Percentiles rank a stretch among this genome's conserved stretches.
Conservation (phyloP, 2,797 vertebrate species). For the Mycteria americana region DNA sequence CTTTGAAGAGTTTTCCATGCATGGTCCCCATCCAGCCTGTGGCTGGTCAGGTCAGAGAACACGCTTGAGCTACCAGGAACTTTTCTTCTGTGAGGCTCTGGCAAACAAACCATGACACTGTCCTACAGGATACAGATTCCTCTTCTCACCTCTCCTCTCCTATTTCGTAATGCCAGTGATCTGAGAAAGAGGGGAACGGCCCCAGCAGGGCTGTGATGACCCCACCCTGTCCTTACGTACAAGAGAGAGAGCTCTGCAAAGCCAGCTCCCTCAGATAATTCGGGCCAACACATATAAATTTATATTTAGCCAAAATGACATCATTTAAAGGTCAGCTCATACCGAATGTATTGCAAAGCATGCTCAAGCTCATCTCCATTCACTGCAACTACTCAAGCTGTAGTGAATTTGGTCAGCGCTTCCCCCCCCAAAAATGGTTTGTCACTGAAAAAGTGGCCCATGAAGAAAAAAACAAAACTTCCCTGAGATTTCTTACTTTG, state of each 20-base stretch:
- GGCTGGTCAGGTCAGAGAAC: background rate
- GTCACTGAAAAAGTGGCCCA: background rate
- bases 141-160: background rate
- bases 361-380: background rate
- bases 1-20: background rate
- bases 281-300: background rate
- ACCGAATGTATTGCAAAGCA: background rate
- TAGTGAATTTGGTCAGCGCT: background rate
- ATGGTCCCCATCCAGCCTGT: background rate
- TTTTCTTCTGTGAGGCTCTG: background rate
- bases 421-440: background rate
- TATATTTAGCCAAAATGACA: background rate
- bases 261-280: background rate
- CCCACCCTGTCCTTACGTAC: background rate
- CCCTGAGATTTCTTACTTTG: background rate
- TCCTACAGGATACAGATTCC: background rate
- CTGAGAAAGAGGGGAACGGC: background rate
- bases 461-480: accelerated
- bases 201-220: background rate
- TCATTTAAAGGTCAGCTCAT: background rate
- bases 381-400: background rate
- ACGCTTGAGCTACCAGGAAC: background rate
- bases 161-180: background rate
- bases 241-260: background rate
- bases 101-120: background rate